Base-by-base conservation (phyloP, 2,113 vertebrate species). In the Antennarius striatus region DNA sequence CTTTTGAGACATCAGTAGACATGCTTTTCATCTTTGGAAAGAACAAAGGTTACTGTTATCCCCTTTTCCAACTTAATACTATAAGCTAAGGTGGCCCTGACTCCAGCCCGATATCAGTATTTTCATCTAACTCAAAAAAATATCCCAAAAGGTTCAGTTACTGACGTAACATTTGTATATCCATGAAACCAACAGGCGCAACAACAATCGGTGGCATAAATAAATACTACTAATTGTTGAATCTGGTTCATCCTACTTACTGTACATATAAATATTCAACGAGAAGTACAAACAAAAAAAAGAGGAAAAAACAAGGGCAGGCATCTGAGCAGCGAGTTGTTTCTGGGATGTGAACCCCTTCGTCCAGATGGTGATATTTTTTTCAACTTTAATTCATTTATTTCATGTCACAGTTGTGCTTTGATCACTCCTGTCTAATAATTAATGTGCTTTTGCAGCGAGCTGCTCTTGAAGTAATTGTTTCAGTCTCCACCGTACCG, bases 361-460 rank as follows among this genome's bases (percentile, higher is more conserved):
- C 5, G 79, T 86, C 88, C 90, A 91, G 90, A 90, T 91, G 87
- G 90, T 65, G 10, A 77, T 7, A 29, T 29, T 28, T 85, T 90
- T 84, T 89, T 75, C 73, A 74, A 79, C 77, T 88, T 89, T 86
- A 88, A 90, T 89, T 90, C 83, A 88, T 91, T 86, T 90, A 90
- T 91, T 89, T 89, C 83, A 84, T 87, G 88, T 90, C 88, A 89
- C 90, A 90, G 87, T 89, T 77, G 82, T 55, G 87, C 88, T 91
- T 90, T 91, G 90, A 91, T 91, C 86, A 70, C 80, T 71, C 70
- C 85, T 85, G 83, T 90, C 88, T 87, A 90, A 90, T 91, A 88
- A 89, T 91, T 90, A 71, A 90, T 91, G 87, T 88, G 87, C 59
- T 78, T 89, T 90, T 79, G 82, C 77, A 63, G 75, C 7, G 56